A percentile compares a stretch with the other conserved stretches of the same genome.
phyloP scores from a whole-genome alignment of 2,888 invertebrate genomes.

The Cosmia trapezina region DNA sequence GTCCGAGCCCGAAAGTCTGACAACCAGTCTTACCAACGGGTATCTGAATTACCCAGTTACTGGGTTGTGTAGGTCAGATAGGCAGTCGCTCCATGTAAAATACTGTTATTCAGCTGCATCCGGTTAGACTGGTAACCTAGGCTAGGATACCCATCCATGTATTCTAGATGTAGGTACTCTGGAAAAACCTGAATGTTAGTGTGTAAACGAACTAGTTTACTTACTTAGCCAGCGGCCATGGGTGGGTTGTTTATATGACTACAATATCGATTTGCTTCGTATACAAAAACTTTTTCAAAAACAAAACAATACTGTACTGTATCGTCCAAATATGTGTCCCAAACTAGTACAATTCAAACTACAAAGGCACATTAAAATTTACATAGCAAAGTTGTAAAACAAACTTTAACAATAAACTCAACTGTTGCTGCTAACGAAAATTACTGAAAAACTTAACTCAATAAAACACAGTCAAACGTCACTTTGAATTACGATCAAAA shows the following conservation, averaged over 20 bases:
- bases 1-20: too few species aligned
- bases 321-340: constrained; percentile 17
- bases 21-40: too few species aligned
- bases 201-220: not conserved
- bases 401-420: constrained; percentile 53
- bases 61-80: too few species aligned
- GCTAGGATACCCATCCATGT: too few species aligned
- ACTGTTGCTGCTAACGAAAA: constrained; percentile 61
- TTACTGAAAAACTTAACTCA: constrained; percentile 70
- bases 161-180: not conserved
- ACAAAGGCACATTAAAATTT: constrained; percentile 48
- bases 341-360: constrained; percentile 35
- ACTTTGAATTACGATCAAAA: constrained; percentile 78
- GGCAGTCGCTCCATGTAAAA: too few species aligned
- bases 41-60: too few species aligned
- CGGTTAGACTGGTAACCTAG: too few species aligned
- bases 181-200: too few species aligned
- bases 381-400: constrained; percentile 47
- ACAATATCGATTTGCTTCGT: not conserved
- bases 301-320: not conserved
- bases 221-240: too few species aligned
- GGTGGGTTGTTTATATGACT: not conserved
- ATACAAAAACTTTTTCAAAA: not conserved
- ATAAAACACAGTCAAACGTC: constrained; percentile 70
- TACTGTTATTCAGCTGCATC: too few species aligned